Evolutionary conservation across 1,140 invertebrate genomes (phyloP).

Genomic region (Drosophila micromelanica): DNA sequence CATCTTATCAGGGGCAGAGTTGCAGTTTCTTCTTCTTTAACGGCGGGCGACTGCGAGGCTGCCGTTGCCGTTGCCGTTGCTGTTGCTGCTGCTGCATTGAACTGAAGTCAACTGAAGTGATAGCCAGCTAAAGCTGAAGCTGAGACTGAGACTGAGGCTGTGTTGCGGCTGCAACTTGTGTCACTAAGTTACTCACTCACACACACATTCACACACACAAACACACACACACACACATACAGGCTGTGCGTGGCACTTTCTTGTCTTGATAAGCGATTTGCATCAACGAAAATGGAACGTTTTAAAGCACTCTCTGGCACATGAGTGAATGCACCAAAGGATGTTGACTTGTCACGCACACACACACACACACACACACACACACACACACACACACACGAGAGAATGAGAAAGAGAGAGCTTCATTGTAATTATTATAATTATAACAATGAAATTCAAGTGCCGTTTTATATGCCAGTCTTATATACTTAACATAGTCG

Average conservation of each 20-base stretch:
- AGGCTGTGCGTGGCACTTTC: conserved; percentile 59
- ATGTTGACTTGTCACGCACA: conserved; percentile 65
- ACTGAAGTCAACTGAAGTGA: conserved; percentile 66
- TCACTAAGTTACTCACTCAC: conserved; percentile 65
- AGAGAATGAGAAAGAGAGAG: too few relatives aligned
- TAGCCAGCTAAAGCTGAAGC: conserved; percentile 40
- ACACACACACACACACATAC: conserved; percentile 9
- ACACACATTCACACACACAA: conserved; percentile 31
- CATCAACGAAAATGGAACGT: conserved; percentile 76
- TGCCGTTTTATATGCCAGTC: conserved; percentile 20
- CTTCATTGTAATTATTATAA: conserved; percentile 56
- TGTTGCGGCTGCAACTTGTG: conserved; percentile 59
- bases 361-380: too few relatives aligned
- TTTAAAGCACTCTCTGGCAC: conserved; percentile 56
- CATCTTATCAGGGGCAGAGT: conserved; percentile 61
- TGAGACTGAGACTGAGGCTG: conserved; percentile 32
- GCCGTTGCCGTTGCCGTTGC: conserved; percentile 36
- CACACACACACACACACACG: too few relatives aligned
- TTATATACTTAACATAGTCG: conserved; percentile 6
- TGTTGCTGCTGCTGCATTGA: conserved; percentile 48
- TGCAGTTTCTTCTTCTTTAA: conserved; percentile 32
- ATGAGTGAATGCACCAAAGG: conserved; percentile 71
- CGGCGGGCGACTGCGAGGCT: conserved; percentile 64
- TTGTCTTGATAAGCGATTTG: conserved; percentile 75
- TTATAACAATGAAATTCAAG: conserved; percentile 40